phyloP scores from a whole-genome alignment of 1,140 invertebrate species.

The Euura saliciscinereae region DNA sequence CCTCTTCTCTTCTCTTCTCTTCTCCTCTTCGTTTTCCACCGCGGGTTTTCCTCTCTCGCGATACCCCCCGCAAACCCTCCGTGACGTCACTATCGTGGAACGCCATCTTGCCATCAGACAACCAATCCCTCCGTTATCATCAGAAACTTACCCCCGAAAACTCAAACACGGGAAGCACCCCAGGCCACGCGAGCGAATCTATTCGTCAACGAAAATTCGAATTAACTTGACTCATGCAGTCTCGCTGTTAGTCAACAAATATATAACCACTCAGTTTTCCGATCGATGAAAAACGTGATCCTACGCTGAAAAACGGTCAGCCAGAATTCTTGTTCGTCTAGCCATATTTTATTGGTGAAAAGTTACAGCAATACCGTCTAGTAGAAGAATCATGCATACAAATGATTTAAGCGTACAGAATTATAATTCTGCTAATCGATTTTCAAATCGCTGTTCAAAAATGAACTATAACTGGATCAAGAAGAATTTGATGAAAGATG shows the following conservation, averaged over 20 bases:
- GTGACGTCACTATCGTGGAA: slow-evolving; percentile 60
- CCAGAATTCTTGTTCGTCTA: too few relatives aligned
- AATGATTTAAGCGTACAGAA: too few relatives aligned
- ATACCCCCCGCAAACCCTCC: slow-evolving; percentile 35
- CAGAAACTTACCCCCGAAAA: neutral
- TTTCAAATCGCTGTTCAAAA: too few relatives aligned
- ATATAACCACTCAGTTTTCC: too few relatives aligned
- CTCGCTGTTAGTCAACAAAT: slow-evolving; percentile 16
- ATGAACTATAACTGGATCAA: too few relatives aligned
- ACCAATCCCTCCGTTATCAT: slow-evolving; percentile 56
- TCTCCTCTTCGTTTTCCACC: neutral
- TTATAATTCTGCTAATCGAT: too few relatives aligned
- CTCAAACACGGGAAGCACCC: neutral
- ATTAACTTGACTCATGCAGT: slow-evolving; percentile 19
- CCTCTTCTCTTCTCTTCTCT: slow-evolving; percentile 5
- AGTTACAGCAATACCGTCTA: too few relatives aligned
- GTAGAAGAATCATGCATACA: too few relatives aligned
- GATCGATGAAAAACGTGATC: too few relatives aligned
- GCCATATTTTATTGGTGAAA: too few relatives aligned
- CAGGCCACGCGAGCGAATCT: slow-evolving; percentile 10
- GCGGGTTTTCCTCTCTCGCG: neutral
- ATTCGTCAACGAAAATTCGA: slow-evolving; percentile 25
- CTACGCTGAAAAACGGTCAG: too few relatives aligned
- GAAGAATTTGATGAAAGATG: too few relatives aligned
- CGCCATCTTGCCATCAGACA: slow-evolving; percentile 62